phyloP scores from a whole-genome alignment of 1,140 invertebrate genomes.

The Nasonia giraulti region DNA sequence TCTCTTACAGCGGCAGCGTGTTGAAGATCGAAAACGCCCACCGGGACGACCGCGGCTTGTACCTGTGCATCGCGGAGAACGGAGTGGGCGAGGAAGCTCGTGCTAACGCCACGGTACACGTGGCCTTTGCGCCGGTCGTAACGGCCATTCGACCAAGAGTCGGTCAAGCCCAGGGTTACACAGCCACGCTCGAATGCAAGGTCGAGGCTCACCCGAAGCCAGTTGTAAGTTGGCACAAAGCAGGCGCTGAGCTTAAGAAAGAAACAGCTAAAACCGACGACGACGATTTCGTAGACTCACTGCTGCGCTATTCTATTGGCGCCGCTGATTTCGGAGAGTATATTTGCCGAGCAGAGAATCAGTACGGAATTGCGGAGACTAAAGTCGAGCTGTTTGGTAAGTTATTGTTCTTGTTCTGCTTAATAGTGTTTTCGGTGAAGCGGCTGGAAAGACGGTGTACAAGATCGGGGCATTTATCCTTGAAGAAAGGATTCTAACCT shows the following conservation, averaged over 20 bases:
- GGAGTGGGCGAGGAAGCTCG: slow-evolving; percentile 13
- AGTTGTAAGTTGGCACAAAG: slow-evolving; percentile 20
- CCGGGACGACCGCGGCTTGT: slow-evolving; percentile 45
- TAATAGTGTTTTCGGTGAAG: background rate
- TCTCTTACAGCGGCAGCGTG: slow-evolving; percentile 26
- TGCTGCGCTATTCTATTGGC: slow-evolving; percentile 15
- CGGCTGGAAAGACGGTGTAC: background rate
- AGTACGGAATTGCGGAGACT: slow-evolving; percentile 22
- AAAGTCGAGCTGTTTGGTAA: slow-evolving; percentile 48
- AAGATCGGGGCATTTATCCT: background rate
- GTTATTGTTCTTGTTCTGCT: background rate
- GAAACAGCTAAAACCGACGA: background rate
- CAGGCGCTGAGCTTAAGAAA: background rate
- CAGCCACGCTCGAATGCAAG: slow-evolving; percentile 34
- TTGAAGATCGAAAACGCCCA: slow-evolving; percentile 5
- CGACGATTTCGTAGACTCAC: slow-evolving; percentile 25
- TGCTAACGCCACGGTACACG: slow-evolving; percentile 15
- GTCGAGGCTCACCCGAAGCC: slow-evolving; percentile 37
- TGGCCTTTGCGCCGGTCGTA: slow-evolving; percentile 29
- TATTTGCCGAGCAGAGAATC: slow-evolving; percentile 37
- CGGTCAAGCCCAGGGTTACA: slow-evolving; percentile 34
- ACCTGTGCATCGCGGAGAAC: slow-evolving; percentile 43
- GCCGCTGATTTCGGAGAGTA: slow-evolving; percentile 30
- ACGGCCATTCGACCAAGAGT: slow-evolving; percentile 42
- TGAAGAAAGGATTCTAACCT: background rate